These are phyloP conservation scores for Heliconius melpomene DNA, from an alignment of 1,140 invertebrate genomes.

Conservation along the genomic window DNA sequence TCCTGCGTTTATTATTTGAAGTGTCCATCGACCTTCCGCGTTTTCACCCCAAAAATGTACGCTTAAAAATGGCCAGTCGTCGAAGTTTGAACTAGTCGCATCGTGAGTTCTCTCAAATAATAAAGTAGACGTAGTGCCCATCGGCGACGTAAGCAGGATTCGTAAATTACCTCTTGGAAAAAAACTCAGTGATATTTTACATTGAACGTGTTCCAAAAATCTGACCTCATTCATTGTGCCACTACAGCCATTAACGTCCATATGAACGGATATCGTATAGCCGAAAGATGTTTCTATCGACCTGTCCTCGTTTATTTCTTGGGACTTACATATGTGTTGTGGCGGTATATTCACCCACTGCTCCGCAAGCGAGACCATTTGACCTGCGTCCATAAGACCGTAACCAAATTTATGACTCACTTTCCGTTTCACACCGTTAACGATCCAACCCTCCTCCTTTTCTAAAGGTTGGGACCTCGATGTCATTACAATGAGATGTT, in stretches of 20 bases:
- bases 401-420: conserved; percentile 98
- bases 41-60: conserved; percentile 98
- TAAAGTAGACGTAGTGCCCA: conserved; percentile 93
- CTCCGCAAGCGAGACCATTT: conserved; percentile 94
- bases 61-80: conserved; percentile 98
- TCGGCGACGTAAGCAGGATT: conserved; percentile 91
- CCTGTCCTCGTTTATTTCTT: conserved; percentile 91
- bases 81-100: conserved; percentile 93
- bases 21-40: conserved; percentile 93
- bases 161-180: conserved; percentile 94
- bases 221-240: conserved; percentile 92
- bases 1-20: conserved; percentile 94
- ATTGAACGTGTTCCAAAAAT: conserved; percentile 97
- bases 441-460: conserved; percentile 93
- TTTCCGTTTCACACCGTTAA: conserved; percentile 94
- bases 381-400: conserved; percentile 97
- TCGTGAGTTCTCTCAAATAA: conserved; percentile 94
- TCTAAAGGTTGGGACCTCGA: conserved; percentile 89
- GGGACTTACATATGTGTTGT: conserved; percentile 96
- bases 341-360: conserved; percentile 96
- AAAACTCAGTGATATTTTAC: conserved; percentile 93
- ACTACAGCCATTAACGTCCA: conserved; percentile 93
- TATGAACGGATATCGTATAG: conserved; percentile 87
- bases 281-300: conserved; percentile 87
- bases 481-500: conserved; percentile 96